Conservation (phyloP, 2,113 vertebrate species). For the Myrmophylax atrothorax region DNA sequence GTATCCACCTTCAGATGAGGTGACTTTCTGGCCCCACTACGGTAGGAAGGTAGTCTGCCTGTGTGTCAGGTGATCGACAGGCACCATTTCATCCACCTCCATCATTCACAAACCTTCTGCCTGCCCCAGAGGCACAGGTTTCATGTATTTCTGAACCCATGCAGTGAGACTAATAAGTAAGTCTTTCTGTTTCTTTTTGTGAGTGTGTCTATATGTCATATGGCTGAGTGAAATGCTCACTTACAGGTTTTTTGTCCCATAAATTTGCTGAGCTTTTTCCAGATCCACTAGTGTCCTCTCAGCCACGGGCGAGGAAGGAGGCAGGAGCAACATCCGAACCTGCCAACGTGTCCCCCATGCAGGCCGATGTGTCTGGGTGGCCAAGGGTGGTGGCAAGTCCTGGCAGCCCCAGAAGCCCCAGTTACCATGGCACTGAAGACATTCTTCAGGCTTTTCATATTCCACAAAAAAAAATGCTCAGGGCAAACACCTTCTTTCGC, state of each 20-base stretch:
- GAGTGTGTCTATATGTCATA: fast-evolving
- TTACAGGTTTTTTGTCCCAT: neutral
- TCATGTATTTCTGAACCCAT: neutral
- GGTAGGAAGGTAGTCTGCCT: neutral
- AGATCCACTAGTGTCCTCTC: neutral
- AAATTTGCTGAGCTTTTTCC: neutral
- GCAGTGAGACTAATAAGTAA: neutral
- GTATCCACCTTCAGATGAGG: neutral
- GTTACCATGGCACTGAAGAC: constrained; percentile 67
- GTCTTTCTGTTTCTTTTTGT: neutral
- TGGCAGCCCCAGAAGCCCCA: neutral
- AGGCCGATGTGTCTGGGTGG: neutral
- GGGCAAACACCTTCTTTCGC: constrained; percentile 46
- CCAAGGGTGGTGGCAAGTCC: neutral
- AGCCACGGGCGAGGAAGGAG: neutral
- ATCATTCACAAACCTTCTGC: neutral
- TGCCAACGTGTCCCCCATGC: neutral
- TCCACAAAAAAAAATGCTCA: neutral
- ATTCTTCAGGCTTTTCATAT: constrained; percentile 47
- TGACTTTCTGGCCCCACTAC: neutral
- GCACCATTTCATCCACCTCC: neutral
- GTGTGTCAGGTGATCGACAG: fast-evolving
- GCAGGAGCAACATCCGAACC: neutral
- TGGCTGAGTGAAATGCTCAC: neutral
- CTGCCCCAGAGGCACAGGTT: neutral